Evolutionary conservation across 2,797 vertebrate species (phyloP).

Genomic region (Brachyalestes nurse): DNA sequence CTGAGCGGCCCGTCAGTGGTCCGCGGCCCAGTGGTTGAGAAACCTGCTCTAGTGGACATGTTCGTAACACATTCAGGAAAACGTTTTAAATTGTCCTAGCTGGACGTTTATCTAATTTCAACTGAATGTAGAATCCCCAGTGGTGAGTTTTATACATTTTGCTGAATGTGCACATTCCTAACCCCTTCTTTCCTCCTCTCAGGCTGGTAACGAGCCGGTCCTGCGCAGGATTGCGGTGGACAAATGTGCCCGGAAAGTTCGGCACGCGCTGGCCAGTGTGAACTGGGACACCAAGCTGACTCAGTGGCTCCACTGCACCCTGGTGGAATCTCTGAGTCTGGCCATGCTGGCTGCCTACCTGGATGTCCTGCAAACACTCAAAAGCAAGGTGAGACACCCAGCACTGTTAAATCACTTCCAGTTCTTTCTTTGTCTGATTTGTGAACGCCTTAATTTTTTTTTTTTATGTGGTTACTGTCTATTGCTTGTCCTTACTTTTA

Average conservation of each 20-base stretch:
- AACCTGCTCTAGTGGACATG: too few species aligned
- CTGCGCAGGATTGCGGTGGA: slow-evolving; percentile 92
- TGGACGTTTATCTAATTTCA: background rate
- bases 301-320: slow-evolving; percentile 93
- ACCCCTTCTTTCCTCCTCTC: background rate
- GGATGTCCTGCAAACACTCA: slow-evolving; percentile 96
- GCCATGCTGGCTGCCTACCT: slow-evolving; percentile 94
- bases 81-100: background rate
- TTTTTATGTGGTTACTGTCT: too few species aligned
- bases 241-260: slow-evolving; percentile 94
- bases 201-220: slow-evolving; percentile 95
- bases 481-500: too few species aligned
- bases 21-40: too few species aligned
- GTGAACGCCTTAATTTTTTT: too few species aligned
- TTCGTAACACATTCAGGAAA: too few species aligned
- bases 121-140: background rate
- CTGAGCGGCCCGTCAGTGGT: too few species aligned
- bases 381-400: slow-evolving; percentile 88
- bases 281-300: slow-evolving; percentile 95
- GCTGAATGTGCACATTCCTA: background rate
- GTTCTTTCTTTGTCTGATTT: background rate
- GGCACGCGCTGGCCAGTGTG: slow-evolving; percentile 91
- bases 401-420: too few species aligned
- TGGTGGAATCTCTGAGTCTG: slow-evolving; percentile 94
- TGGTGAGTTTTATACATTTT: background rate